Evolutionary conservation across 2,113 vertebrate species (phyloP).

Genomic region (Triplophysa rosa): DNA sequence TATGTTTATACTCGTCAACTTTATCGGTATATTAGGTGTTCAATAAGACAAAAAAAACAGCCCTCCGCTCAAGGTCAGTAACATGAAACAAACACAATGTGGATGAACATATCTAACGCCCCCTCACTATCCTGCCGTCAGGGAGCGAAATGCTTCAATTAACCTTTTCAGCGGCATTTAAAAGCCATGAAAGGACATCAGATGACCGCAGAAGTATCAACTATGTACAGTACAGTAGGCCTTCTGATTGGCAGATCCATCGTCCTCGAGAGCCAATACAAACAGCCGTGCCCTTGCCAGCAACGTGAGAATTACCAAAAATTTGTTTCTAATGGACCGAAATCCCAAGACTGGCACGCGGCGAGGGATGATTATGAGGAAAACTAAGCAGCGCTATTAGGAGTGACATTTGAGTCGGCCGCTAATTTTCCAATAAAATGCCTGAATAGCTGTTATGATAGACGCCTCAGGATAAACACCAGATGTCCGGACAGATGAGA

Average conservation of each 20-base stretch:
- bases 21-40: too few relatives aligned
- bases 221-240: not conserved
- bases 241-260: constrained; percentile 9
- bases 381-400: constrained; percentile 60
- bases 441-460: constrained; percentile 71
- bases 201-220: not conserved
- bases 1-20: too few relatives aligned
- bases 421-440: constrained; percentile 68
- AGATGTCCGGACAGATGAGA: constrained; percentile 67
- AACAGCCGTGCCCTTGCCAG: constrained; percentile 50
- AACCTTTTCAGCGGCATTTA: constrained; percentile 31
- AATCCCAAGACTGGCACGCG: constrained; percentile 47
- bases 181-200: constrained; percentile 16
- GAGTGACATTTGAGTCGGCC: constrained; percentile 64
- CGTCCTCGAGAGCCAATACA: constrained; percentile 40
- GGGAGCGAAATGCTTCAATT: constrained; percentile 22
- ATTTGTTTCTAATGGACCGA: constrained; percentile 51
- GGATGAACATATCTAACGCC: constrained; percentile 8
- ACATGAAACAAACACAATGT: not conserved
- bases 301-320: constrained; percentile 38
- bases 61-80: too few relatives aligned
- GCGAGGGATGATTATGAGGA: constrained; percentile 48
- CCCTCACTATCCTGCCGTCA: not conserved
- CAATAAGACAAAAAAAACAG: too few relatives aligned
- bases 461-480: constrained; percentile 68